phyloP scores from a whole-genome alignment of 2,888 invertebrate species.

The Leptinotarsa juncta region DNA sequence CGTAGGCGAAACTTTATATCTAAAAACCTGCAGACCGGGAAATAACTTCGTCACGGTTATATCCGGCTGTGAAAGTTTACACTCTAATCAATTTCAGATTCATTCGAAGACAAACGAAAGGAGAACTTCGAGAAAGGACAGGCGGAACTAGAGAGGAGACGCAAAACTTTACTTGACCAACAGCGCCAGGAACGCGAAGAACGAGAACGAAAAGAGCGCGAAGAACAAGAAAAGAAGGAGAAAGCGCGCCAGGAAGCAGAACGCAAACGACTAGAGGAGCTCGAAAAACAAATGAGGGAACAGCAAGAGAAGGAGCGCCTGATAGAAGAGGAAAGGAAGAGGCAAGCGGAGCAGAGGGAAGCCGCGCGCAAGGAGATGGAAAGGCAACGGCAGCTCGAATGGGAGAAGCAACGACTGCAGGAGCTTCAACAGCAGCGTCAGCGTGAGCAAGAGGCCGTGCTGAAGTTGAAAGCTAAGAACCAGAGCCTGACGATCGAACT shows the following conservation, averaged over 20 bases:
- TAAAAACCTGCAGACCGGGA: too few relatives aligned
- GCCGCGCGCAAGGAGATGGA: constrained; percentile 91
- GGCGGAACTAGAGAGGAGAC: constrained; percentile 91
- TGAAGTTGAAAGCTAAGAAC: constrained; percentile 87
- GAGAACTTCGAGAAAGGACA: constrained; percentile 99
- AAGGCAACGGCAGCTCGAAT: constrained; percentile 92
- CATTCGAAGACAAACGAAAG: constrained; percentile 95
- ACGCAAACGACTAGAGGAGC: constrained; percentile 87
- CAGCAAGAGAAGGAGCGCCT: constrained; percentile 81
- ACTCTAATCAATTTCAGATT: constrained; percentile 64
- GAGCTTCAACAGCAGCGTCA: constrained; percentile 89
- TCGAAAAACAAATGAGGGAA: constrained; percentile 82
- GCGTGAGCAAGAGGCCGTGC: constrained; percentile 85
- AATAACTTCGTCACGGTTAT: too few relatives aligned
- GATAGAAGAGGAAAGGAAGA: constrained; percentile 81
- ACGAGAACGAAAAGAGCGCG: constrained; percentile 91
- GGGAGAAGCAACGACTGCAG: constrained; percentile 88
- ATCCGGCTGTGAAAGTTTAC: too few relatives aligned
- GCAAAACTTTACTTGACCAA: constrained; percentile 89
- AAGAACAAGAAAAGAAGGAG: constrained; percentile 89
- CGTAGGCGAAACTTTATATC: too few relatives aligned
- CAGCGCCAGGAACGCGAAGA: constrained; percentile 93
- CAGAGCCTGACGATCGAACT: constrained; percentile 86
- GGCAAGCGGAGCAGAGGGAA: constrained; percentile 80
- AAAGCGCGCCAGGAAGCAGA: constrained; percentile 79